Base-by-base conservation (phyloP, 2,113 vertebrate species). In the Percina caprodes region DNA sequence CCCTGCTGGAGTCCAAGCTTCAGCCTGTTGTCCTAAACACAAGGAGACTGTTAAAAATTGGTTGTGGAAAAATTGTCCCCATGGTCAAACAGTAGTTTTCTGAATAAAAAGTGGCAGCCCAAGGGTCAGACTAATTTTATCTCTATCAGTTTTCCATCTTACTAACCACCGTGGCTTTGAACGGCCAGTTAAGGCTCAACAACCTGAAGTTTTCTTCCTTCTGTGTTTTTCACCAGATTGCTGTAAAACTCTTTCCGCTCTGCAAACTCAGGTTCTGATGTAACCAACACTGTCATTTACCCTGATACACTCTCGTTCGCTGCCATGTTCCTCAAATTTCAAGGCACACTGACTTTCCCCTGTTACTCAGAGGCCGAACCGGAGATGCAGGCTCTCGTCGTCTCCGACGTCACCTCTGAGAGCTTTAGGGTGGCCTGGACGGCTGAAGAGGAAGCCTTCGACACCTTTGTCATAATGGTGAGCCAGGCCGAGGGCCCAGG, bases 381-480 rank as follows among this genome's bases (percentile, higher is more conserved):
- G 0, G 96, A 97, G 94, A 96, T 99, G 77, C 95, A 97, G 93
- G 94, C 96, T 90, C 96, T 99, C 73, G 88, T 95, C 77, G 95
- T 97, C 88, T 97, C 97, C 55, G 94, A 97, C 42, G 88, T 95
- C 48, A 96, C 95, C 39, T 93, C 95, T 1, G 93, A 96, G 0
- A 94, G 97, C 84, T 97, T 98, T 95, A 96, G 92, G 69, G 93
- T 99, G 82, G 95, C 96, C 82, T 99, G 98, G 98, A 95, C 88
- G 60, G 96, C 98, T 4, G 97, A 98, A 23, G 96, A 98, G 0
- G 96, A 95, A 33, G 83, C 93, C 92, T 98, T 99, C 85, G 96
- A 99, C 95, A 97, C 94, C 61, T 99, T 99, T 96, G 93, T 97
- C 78, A 88, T 99, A 92, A 98, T 96, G 96, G 93, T 98, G 87